These are phyloP conservation scores for Peromyscus polionotus DNA, from an alignment of 2,113 vertebrate species.

Conservation along the genomic window DNA sequence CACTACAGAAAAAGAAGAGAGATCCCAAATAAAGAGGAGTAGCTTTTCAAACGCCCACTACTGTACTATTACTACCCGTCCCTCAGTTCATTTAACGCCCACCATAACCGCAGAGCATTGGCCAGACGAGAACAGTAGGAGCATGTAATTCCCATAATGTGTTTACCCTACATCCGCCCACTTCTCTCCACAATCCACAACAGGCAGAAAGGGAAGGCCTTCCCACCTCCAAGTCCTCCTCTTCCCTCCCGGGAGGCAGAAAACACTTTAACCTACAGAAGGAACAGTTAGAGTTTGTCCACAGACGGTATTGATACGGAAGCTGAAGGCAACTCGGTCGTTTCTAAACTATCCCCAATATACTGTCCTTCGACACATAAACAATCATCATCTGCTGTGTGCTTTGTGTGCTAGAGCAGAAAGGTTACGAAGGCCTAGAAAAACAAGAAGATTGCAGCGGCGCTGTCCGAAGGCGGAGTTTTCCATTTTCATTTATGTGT, in stretches of 20 bases:
- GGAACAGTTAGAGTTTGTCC: background rate
- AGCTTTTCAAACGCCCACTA: background rate
- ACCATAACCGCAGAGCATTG: background rate
- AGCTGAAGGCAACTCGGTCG: background rate
- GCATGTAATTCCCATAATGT: background rate
- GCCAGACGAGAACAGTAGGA: background rate
- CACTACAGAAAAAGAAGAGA: background rate
- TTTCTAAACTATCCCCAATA: background rate
- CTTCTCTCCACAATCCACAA: background rate
- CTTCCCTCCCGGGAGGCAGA: background rate
- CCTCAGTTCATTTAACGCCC: background rate
- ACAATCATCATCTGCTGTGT: background rate
- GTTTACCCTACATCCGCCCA: background rate
- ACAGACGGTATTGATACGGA: background rate
- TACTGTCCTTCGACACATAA: background rate
- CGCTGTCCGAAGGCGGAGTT: background rate
- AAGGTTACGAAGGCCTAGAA: background rate
- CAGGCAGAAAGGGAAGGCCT: background rate
- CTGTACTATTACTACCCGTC: background rate
- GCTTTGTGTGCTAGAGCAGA: background rate
- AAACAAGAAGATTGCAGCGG: background rate
- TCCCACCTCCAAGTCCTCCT: background rate
- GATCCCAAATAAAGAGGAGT: background rate
- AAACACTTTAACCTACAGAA: background rate
- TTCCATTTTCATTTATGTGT: background rate